phyloP scores from a whole-genome alignment of 2,113 vertebrate genomes.

The Ciconia maguari region DNA sequence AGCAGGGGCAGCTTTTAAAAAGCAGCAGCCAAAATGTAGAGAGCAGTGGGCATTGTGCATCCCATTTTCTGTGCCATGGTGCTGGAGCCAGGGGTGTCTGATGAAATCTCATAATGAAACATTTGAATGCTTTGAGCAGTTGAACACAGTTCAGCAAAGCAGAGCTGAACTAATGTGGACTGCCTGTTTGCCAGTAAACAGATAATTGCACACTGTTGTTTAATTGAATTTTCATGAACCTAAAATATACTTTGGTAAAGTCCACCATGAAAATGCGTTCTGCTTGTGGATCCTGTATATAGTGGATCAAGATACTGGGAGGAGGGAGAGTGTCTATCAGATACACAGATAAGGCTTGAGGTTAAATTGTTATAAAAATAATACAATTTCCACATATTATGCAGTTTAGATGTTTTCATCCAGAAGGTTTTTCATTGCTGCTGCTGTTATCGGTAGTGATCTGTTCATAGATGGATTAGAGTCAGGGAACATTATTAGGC shows the following conservation, averaged over 20 bases:
- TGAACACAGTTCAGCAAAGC: conserved; percentile 26
- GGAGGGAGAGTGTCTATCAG: not conserved
- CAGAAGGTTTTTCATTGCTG: not conserved
- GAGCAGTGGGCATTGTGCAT: not conserved
- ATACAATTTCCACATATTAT: not conserved
- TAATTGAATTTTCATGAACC: conserved; percentile 22
- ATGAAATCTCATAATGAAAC: not conserved
- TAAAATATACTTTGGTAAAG: not conserved
- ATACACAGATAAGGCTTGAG: not conserved
- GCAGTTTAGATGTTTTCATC: not conserved
- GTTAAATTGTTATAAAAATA: not conserved
- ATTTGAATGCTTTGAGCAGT: conserved; percentile 18
- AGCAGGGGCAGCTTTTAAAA: not conserved
- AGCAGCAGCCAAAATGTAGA: not conserved
- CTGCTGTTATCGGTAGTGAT: not conserved
- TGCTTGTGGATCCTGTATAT: not conserved
- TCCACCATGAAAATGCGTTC: not conserved
- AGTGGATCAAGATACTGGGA: not conserved
- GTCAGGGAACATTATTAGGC: not conserved
- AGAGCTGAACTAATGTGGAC: conserved; percentile 12
- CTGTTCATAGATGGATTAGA: not conserved
- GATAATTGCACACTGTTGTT: not conserved
- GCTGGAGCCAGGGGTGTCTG: conserved; percentile 6
- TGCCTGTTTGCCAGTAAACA: not conserved
- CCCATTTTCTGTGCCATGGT: not conserved